Base-by-base conservation (phyloP, 2,113 vertebrate species). In the Tychaedon coryphoeus region DNA sequence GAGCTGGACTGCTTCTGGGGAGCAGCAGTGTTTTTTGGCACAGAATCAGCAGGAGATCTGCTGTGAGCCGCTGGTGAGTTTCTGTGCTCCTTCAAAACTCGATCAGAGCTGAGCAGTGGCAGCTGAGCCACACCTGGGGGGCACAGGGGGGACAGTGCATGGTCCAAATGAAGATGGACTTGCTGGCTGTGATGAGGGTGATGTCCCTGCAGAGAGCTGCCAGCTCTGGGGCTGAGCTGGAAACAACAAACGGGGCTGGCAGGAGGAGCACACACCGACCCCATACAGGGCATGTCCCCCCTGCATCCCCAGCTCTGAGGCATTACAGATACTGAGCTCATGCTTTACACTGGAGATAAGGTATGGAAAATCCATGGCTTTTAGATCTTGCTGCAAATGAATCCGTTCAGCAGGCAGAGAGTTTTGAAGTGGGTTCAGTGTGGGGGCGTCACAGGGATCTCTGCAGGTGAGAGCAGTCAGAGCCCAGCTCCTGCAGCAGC, bases 121-220 rank as follows among this genome's bases (percentile, higher is more conserved):
- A 48, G 56, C 65, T 57, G 85, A 61, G 66, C 62, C n/a, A 1
- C 11, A 1, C 50, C 56, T 73, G 40, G 34, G 66, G 31, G 14
- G 38, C 0, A 0, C 45, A 19, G 50, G 12, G 61, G 53, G 36
- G 23, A 11, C 5, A 36, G 16, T 19, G 28, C 0, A 1, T 3
- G 5, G 75, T 19, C 78, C 67, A 83, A 38, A 82, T 34, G 48
- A 9, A 66, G 74, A 53, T 47, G 86, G 54, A 4, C 42, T 48
- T 38, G 74, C 51, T 72, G 61, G 56, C 28, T 72, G 71, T 82
- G 28, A 53, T 51, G 29, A 53, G 85, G 34, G 16, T 56, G 73
- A 43, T 58, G 45, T 90, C 48, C 78, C 78, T 69, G 12, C 19
- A 90, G 82, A 0, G 19, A 10, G 34, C 65, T 87, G 69, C 61